Evolutionary conservation across 2,888 invertebrate species (phyloP), one percentile per base, ranked within the genome.

Genomic region (Tiliacea aurago): DNA sequence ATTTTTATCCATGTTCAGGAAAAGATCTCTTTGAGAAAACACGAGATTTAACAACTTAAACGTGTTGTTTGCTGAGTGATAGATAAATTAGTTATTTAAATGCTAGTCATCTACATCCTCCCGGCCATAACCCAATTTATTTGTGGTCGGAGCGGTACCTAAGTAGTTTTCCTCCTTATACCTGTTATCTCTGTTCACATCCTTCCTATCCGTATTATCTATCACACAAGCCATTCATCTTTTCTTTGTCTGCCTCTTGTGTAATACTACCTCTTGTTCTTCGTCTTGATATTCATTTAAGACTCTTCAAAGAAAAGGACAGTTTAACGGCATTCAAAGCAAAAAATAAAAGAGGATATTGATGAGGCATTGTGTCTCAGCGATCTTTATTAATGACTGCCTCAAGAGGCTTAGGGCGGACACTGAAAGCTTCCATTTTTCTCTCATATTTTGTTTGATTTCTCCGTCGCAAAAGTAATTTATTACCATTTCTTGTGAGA

Each of bases 341-440:
- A 58, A 65, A 72, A 53, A 67, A 55, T 23, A 45, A 76, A 71
- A 65, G 47, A 55, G 13, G 49, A 68, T 70, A 81, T 71, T 73
- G 45, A 62, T 72, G 69, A 69, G 43, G 49, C 41, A 37, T 64
- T 71, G 51, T 71, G 67, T 76, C 37, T n/a, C n/a, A 61, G 11
- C 59, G 37, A 70, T 68, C 33, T 70, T 76, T 69, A 70, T 77
- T 73, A 73, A 73, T 69, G 53, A 23, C 28, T 4, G 62, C 58
- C 76, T 72, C 62, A 41, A 10, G 65, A 61, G 65, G 64, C 59
- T 80, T 53, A 65, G 23, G 47, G 15, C 11, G 49, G 37, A 37
- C 51, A 69, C 69, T 67, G 71, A 84, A 69, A 80, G 64, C 55
- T 66, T 84, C 23, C 71, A 83, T 71, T 68, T 65, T 64, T 74